Base-by-base conservation (phyloP, 2,888 invertebrate species). In the Chymomyza procnemis region DNA sequence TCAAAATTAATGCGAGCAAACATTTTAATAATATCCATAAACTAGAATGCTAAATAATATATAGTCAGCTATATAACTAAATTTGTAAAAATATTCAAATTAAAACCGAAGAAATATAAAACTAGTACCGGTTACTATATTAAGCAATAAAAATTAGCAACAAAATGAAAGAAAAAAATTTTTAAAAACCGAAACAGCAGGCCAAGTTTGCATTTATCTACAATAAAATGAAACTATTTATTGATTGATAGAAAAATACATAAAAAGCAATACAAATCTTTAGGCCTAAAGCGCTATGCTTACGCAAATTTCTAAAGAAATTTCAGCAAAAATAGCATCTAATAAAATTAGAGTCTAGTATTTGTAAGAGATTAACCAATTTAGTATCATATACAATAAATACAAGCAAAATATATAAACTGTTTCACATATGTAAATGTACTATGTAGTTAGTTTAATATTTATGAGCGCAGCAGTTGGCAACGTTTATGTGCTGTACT, bases 201-300 rank as follows among this genome's bases (percentile, higher is more conserved):
- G 84, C 84, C 79, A 81, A 79, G 79, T 81, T 73, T 81, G 81
- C 81, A 81, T 81, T 81, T 81, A 81, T 81, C 84, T 81, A 81
- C 82, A 79, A 75, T 19, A 71, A 52, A 46, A 68, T 66, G 70
- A 76, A 69, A 69, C 67, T 81, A 83, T 81, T 81, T 81, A 81
- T 83, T 79, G 79, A 83, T 41, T 60, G 54, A 70, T 68, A 75
- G 66, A 67, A 64, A 66, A 60, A 26, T 26, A 26, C 5, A 26
- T 6, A 1, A 26, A 26, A 26, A 26, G 26, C 4, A 26, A 22
- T 22, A 4, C n/a, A 22, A 26, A 26, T 26, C 26, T 26, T 26
- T 26, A 26, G 26, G 26, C 26, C 26, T 26, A 26, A 1, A 26
- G 26, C 26, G 4, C 26, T 26, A 26, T 26, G 26, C 26, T 26